phyloP scores from a whole-genome alignment of 2,888 invertebrate genomes.

The Perdita meconis region DNA sequence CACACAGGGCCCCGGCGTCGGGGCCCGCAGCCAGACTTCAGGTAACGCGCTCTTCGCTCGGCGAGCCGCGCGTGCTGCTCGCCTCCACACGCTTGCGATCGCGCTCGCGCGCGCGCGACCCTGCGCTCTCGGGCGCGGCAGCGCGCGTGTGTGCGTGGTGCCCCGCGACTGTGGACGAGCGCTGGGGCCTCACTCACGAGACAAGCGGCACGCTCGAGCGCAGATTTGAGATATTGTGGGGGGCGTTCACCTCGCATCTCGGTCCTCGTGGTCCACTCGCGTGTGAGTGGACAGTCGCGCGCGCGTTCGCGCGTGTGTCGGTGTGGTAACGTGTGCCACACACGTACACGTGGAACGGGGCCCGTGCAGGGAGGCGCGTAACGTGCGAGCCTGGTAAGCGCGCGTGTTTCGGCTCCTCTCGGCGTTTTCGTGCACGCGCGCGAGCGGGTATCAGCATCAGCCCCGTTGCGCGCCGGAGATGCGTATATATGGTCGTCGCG shows the following conservation, averaged over 20 bases:
- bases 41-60: slow-evolving; percentile 49
- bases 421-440: slow-evolving; percentile 54
- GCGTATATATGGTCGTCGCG: slow-evolving; percentile 9
- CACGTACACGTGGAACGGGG: neutral
- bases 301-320: slow-evolving; percentile 85
- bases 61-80: slow-evolving; percentile 11
- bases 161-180: neutral
- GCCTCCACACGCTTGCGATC: neutral
- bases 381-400: slow-evolving; percentile 69
- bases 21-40: slow-evolving; percentile 48
- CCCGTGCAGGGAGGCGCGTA: slow-evolving; percentile 81
- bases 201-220: slow-evolving; percentile 65
- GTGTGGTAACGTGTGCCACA: slow-evolving; percentile 48
- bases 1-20: slow-evolving; percentile 34
- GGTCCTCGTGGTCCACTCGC: slow-evolving; percentile 62
- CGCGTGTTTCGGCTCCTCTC: slow-evolving; percentile 34
- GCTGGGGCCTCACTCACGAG: slow-evolving; percentile 37
- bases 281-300: slow-evolving; percentile 75
- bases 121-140: too few species aligned
- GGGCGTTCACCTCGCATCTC: slow-evolving; percentile 80
- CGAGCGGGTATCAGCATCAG: slow-evolving; percentile 54
- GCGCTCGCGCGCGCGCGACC: slow-evolving; percentile 8
- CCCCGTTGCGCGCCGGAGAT: slow-evolving; percentile 75
- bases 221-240: slow-evolving; percentile 81
- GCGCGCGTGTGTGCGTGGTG: neutral